phyloP scores from a whole-genome alignment of 2,797 vertebrate genomes.

The Anolis apletophallus region DNA sequence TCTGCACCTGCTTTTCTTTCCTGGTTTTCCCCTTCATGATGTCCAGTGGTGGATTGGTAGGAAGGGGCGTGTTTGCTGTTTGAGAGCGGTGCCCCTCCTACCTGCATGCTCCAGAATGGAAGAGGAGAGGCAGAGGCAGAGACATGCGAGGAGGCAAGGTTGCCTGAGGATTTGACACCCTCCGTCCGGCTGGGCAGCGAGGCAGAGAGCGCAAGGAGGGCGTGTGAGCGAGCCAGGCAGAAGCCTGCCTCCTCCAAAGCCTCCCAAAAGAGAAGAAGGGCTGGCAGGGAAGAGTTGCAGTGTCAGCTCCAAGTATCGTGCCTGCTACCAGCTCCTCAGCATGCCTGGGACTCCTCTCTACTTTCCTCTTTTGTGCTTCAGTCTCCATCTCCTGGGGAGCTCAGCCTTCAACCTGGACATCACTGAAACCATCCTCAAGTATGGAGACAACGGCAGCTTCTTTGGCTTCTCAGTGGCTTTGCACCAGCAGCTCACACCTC shows the following conservation, averaged over 20 bases:
- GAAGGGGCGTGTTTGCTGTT: slow-evolving; percentile 42
- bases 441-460: slow-evolving; percentile 87
- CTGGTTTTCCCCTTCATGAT: background rate
- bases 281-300: background rate
- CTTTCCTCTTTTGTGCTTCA: slow-evolving; percentile 67
- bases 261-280: background rate
- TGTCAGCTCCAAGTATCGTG: background rate
- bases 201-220: background rate
- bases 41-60: background rate
- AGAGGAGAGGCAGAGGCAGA: slow-evolving; percentile 33
- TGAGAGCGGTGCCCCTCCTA: slow-evolving; percentile 39
- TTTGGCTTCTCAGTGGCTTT: slow-evolving; percentile 93
- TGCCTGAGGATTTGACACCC: slow-evolving; percentile 3
- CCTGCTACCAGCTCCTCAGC: background rate
- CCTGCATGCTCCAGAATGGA: slow-evolving; percentile 27
- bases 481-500: slow-evolving; percentile 88
- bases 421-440: slow-evolving; percentile 85
- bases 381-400: slow-evolving; percentile 46
- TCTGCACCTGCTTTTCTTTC: slow-evolving; percentile 47
- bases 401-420: slow-evolving; percentile 90
- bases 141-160: slow-evolving; percentile 8
- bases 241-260: background rate
- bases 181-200: background rate
- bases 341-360: slow-evolving; percentile 26
- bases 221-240: slow-evolving; percentile 12